phyloP scores from a whole-genome alignment of 2,888 invertebrate species.

The Dryomyza anilis region DNA sequence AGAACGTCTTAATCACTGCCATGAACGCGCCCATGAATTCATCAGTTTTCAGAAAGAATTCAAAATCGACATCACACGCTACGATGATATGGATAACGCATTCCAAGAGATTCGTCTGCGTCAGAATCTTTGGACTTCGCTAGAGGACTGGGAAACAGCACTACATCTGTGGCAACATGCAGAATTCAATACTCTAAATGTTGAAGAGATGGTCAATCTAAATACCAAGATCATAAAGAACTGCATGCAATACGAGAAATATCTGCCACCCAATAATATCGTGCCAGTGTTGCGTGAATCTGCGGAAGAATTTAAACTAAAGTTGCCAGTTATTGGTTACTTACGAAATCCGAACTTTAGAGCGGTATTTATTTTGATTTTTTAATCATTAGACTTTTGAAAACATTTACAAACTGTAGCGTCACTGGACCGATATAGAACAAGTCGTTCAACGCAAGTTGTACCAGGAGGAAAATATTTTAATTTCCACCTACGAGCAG shows the following conservation, averaged over 20 bases:
- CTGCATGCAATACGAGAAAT: slow-evolving; percentile 80
- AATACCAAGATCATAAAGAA: slow-evolving; percentile 74
- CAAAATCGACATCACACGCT: slow-evolving; percentile 82
- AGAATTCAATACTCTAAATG: slow-evolving; percentile 64
- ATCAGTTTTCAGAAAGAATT: slow-evolving; percentile 84
- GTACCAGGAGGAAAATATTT: slow-evolving; percentile 70
- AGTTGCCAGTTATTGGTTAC: slow-evolving; percentile 79
- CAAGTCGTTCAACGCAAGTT: slow-evolving; percentile 75
- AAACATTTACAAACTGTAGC: slow-evolving; percentile 45
- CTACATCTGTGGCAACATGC: slow-evolving; percentile 69
- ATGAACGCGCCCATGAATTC: slow-evolving; percentile 74
- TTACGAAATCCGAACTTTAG: slow-evolving; percentile 80
- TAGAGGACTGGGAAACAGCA: slow-evolving; percentile 75
- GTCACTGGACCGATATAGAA: slow-evolving; percentile 88
- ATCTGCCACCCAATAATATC: slow-evolving; percentile 79
- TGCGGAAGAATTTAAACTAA: slow-evolving; percentile 79
- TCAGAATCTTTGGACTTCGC: slow-evolving; percentile 79
- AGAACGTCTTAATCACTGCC: slow-evolving; percentile 68
- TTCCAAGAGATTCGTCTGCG: slow-evolving; percentile 80
- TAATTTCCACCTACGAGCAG: slow-evolving; percentile 72
- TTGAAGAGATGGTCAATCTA: slow-evolving; percentile 73
- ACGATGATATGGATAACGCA: slow-evolving; percentile 80
- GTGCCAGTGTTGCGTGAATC: slow-evolving; percentile 77
- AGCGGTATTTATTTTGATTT: slow-evolving; percentile 60
- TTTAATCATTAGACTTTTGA: background rate